Evolutionary conservation across 2,797 vertebrate species (phyloP), one percentile per base, ranked within the genome.

Genomic region (Alectoris magna): DNA sequence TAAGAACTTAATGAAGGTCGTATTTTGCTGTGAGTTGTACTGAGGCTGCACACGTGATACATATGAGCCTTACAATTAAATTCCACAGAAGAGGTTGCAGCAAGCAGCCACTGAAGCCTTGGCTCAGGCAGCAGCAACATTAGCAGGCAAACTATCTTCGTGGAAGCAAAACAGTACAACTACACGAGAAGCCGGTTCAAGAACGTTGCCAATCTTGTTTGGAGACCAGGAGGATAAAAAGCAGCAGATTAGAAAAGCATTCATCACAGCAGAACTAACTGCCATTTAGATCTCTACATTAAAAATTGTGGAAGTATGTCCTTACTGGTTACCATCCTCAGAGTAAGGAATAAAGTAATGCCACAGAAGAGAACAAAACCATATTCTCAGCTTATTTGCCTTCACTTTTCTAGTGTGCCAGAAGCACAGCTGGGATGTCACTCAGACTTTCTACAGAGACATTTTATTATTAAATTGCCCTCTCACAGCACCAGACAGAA

Each of bases 1-100:
- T 80, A 85, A 92, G 38, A 91, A 86, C 63, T 67, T 78, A 4
- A 41, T 5, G 51, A 82, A 77, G 13, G 4, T 41, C 5, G 1
- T 27, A 23, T 62, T 84, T 86, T 87, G 38, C 59, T 88, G 39
- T 83, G 69, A 93, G 76, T 39, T 55, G 41, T 48, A 51, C 62
- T 59, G 67, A 77, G 58, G 88, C 46, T 0, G 0, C 49, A 69
- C 4, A 49, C 27, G 31, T 64, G 64, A 21, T 11, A 43, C 0
- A 0, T 49, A 24, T 3, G 70, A 1, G 8, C 67, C 34, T 38
- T 10, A 70, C 0, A 0, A 64, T 46, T 7, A 38, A 41, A 9
- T 8, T 51, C 36, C 71, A 68, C 24, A 53, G 71, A n/a, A 82
- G 31, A 71, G 56, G 51, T 58, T 41, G 62, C 59, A 91, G 46